Conservation (phyloP, 1,140 invertebrate species). For the Goniozus legneri region DNA sequence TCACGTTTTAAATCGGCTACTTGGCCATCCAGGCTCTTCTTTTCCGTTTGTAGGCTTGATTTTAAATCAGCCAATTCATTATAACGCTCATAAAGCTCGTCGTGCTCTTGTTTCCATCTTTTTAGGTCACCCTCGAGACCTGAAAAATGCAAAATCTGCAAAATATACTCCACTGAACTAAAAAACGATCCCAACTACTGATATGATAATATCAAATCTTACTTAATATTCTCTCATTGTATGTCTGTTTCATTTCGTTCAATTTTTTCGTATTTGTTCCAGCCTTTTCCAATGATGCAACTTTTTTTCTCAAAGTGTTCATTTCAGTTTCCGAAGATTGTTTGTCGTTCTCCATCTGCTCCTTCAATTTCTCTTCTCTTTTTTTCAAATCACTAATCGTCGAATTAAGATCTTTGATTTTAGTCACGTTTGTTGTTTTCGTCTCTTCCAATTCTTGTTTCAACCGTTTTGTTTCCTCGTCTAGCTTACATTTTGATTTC, state of each 20-base stretch:
- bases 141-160: slow-evolving; percentile 42
- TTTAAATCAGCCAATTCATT: slow-evolving; percentile 80
- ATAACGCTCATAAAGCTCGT: slow-evolving; percentile 76
- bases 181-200: too few species aligned
- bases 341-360: slow-evolving; percentile 38
- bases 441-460: slow-evolving; percentile 45
- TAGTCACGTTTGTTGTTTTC: slow-evolving; percentile 36
- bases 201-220: slow-evolving; percentile 34
- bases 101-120: slow-evolving; percentile 68
- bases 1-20: slow-evolving; percentile 39
- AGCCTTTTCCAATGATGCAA: slow-evolving; percentile 60
- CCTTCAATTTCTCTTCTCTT: slow-evolving; percentile 63
- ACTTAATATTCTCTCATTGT: slow-evolving; percentile 67
- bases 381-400: slow-evolving; percentile 56
- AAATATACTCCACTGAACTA: slow-evolving; percentile 1
- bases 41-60: slow-evolving; percentile 72
- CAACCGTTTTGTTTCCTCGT: slow-evolving; percentile 42
- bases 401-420: slow-evolving; percentile 53
- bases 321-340: slow-evolving; percentile 61
- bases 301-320: slow-evolving; percentile 62
- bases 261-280: slow-evolving; percentile 62
- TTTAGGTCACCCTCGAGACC: slow-evolving; percentile 66
- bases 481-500: slow-evolving; percentile 38
- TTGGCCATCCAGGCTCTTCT: slow-evolving; percentile 48
- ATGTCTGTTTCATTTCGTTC: slow-evolving; percentile 64